A percentile compares a stretch with the other conserved stretches of the same genome.
Conservation (phyloP, 53 echinoderm and acorn worm genomes). For the Echinometra lucunter region DNA sequence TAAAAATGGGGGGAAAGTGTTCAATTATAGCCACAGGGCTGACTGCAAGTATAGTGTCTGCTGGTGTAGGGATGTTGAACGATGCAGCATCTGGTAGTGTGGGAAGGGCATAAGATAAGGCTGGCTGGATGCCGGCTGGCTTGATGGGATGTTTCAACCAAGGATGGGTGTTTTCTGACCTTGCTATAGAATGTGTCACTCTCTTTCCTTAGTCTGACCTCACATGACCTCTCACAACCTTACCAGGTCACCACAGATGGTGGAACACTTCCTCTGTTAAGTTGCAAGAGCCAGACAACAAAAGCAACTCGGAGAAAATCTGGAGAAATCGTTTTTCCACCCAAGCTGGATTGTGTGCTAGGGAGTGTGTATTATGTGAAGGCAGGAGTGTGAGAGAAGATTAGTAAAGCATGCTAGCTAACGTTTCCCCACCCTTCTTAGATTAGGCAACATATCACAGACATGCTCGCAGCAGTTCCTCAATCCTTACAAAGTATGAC, state of each 20-base stretch:
- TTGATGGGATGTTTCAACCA: not conserved
- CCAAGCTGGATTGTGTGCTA: not conserved
- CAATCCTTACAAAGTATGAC: not conserved
- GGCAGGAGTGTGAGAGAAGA: not conserved
- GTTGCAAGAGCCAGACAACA: not conserved
- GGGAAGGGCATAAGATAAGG: not conserved
- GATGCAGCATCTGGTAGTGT: slow-evolving; percentile 9
- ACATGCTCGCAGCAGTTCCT: not conserved
- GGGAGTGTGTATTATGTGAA: not conserved
- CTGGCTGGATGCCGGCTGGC: slow-evolving; percentile 9
- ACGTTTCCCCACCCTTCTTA: slow-evolving; percentile 30
- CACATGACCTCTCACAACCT: slow-evolving; percentile 4
- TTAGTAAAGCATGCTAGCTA: slow-evolving; percentile 6
- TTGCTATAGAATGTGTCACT: slow-evolving; percentile 13
- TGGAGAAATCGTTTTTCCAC: not conserved
- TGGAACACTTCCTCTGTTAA: slow-evolving; percentile 41
- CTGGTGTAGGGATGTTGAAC: not conserved
- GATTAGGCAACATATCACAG: not conserved
- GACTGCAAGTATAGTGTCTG: not conserved
- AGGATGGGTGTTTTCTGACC: slow-evolving; percentile 56
- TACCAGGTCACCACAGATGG: slow-evolving; percentile 45
- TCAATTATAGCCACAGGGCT: slow-evolving; percentile 38
- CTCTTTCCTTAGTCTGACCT: slow-evolving; percentile 39
- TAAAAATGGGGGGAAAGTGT: slow-evolving; percentile 47
- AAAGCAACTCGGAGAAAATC: slow-evolving; percentile 16